Conservation (phyloP, 2,113 vertebrate species). For the Alethe diademata region DNA sequence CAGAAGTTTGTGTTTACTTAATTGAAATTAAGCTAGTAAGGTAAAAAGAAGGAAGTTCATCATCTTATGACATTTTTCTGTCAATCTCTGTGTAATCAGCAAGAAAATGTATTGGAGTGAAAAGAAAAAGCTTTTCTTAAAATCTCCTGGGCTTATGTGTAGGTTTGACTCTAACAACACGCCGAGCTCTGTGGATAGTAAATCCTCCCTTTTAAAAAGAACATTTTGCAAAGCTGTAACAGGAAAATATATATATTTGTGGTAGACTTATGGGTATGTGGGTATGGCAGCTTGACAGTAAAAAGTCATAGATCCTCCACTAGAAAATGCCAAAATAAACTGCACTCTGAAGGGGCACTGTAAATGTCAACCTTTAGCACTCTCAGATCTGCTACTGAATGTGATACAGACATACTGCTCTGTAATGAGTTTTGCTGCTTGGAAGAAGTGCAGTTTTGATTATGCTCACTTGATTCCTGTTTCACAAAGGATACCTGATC, state of each 20-base stretch:
- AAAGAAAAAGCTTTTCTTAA: background rate
- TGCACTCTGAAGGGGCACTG: constrained; percentile 30
- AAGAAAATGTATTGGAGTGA: background rate
- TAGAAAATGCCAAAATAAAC: constrained; percentile 58
- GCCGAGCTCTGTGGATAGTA: background rate
- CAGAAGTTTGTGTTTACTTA: background rate
- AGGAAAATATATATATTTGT: constrained; percentile 46
- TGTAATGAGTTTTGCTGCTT: background rate
- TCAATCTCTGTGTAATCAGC: background rate
- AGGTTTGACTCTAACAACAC: constrained; percentile 4
- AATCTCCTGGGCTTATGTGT: background rate
- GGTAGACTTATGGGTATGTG: constrained; percentile 48
- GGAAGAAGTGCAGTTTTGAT: background rate
- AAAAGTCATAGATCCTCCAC: constrained; percentile 48
- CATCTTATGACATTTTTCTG: background rate
- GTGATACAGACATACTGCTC: background rate
- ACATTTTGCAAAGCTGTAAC: constrained; percentile 37
- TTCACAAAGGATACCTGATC: background rate
- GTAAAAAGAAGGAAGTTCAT: background rate
- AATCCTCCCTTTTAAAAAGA: constrained; percentile 23
- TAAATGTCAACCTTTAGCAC: constrained; percentile 24
- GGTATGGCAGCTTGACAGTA: constrained; percentile 67
- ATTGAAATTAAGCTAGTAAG: background rate
- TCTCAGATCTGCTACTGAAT: constrained; percentile 15
- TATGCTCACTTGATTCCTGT: background rate